A percentile compares a stretch with the other conserved stretches of the same genome.
Conservation (phyloP, 2,113 vertebrate genomes). For the Corythornis cristatus region DNA sequence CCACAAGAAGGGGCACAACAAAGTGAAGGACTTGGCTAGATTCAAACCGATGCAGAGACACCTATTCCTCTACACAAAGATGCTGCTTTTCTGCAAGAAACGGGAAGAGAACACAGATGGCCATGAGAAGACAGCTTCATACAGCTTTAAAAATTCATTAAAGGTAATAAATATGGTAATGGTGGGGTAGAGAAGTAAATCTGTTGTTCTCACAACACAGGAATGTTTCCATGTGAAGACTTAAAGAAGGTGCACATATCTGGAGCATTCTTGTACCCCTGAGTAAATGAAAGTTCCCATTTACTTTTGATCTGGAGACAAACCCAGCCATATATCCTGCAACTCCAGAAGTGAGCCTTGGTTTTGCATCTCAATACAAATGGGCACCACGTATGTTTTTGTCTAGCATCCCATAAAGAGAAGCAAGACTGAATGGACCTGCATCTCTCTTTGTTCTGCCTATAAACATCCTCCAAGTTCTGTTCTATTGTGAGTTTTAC, state of each 20-base stretch:
- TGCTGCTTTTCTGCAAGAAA: constrained; percentile 93
- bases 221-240: background rate
- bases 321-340: background rate
- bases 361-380: background rate
- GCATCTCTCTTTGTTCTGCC: background rate
- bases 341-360: background rate
- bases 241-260: background rate
- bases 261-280: background rate
- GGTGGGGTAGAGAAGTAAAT: background rate
- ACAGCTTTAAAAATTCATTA: constrained; percentile 93
- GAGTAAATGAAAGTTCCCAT: background rate
- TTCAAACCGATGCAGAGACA: constrained; percentile 97
- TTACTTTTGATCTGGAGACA: background rate
- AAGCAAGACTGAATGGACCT: background rate
- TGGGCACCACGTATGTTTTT: background rate
- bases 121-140: constrained; percentile 88
- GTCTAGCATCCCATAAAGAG: background rate
- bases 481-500: background rate
- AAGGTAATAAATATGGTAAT: constrained; percentile 79
- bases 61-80: constrained; percentile 91
- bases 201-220: fast-evolving
- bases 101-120: constrained; percentile 87
- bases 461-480: background rate
- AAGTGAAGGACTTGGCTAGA: constrained; percentile 93
- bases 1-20: constrained; percentile 92